These are phyloP conservation scores for Brachyhypopomus occidentalis DNA, from an alignment of 2,113 vertebrate genomes.

Conservation along the genomic window DNA sequence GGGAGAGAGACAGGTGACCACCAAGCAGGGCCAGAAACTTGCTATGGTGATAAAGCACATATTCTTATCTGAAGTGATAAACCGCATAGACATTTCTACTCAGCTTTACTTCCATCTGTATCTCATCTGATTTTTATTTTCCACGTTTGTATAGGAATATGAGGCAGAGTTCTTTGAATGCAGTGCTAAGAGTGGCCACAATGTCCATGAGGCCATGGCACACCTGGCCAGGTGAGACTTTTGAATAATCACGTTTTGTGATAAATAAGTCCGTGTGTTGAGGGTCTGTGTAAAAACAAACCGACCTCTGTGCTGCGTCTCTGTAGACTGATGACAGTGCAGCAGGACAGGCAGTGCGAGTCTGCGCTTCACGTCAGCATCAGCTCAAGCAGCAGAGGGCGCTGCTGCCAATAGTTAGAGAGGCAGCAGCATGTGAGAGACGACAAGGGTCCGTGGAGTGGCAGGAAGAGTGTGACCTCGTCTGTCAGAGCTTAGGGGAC, in stretches of 20 bases:
- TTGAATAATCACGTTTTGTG: not conserved
- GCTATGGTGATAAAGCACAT: conserved; percentile 68
- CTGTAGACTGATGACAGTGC: conserved; percentile 73
- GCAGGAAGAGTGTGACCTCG: not conserved
- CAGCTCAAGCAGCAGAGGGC: conserved; percentile 21
- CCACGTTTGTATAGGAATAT: conserved; percentile 70
- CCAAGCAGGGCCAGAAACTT: conserved; percentile 72
- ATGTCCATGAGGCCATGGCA: conserved; percentile 76
- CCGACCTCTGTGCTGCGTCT: not conserved
- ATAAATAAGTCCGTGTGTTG: not conserved
- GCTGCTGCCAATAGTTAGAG: conserved; percentile 42
- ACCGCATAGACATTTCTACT: not conserved
- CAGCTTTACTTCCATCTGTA: not conserved
- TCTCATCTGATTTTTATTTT: not conserved
- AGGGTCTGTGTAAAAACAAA: not conserved
- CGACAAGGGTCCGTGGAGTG: not conserved
- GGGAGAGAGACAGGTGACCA: conserved; percentile 64
- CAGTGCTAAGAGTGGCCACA: conserved; percentile 75
- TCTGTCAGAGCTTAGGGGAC: not conserved
- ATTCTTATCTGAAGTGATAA: not conserved
- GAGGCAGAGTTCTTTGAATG: conserved; percentile 83
- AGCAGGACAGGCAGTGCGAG: conserved; percentile 72
- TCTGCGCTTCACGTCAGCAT: conserved; percentile 60
- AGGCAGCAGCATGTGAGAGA: not conserved
- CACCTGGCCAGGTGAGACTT: conserved; percentile 76